A percentile compares a stretch with the other conserved stretches of the same genome.
phyloP scores from a whole-genome alignment of 2,113 vertebrate genomes.

The Aphelocoma coerulescens region DNA sequence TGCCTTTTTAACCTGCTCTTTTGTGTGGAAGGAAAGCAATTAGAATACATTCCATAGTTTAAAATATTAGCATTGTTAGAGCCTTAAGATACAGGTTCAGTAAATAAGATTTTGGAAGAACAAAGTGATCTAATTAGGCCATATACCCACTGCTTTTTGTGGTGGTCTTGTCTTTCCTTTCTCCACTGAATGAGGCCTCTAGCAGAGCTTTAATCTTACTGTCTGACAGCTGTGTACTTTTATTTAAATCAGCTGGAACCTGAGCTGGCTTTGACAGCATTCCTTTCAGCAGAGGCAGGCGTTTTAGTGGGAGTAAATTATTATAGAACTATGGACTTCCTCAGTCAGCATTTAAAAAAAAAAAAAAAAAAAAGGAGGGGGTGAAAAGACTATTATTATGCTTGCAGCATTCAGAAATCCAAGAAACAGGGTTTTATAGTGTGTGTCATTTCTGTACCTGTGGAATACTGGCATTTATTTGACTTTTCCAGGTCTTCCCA shows the following conservation, averaged over 20 bases:
- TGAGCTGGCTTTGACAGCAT: constrained; percentile 57
- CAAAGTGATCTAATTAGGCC: constrained; percentile 4
- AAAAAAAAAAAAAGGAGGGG: neutral
- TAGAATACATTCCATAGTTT: neutral
- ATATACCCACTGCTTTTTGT: neutral
- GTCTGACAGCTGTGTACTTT: constrained; percentile 57
- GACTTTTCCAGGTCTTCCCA: neutral
- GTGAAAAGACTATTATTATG: neutral
- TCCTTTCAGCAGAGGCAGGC: constrained; percentile 56
- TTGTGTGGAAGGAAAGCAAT: neutral
- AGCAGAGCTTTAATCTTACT: constrained; percentile 34
- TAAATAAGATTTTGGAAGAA: neutral
- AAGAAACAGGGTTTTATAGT: neutral
- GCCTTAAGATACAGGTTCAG: neutral
- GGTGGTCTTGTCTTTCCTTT: neutral
- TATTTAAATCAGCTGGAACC: constrained; percentile 63
- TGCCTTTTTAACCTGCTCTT: neutral
- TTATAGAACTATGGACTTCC: constrained; percentile 11
- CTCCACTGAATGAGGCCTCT: neutral
- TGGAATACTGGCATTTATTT: neutral
- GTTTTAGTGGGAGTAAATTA: constrained; percentile 49
- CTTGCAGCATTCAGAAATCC: neutral
- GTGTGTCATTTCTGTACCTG: neutral
- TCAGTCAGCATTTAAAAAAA: constrained; percentile 14
- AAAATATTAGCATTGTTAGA: neutral